phyloP scores from a whole-genome alignment of 2,113 vertebrate species.

The Corydoras sp. region DNA sequence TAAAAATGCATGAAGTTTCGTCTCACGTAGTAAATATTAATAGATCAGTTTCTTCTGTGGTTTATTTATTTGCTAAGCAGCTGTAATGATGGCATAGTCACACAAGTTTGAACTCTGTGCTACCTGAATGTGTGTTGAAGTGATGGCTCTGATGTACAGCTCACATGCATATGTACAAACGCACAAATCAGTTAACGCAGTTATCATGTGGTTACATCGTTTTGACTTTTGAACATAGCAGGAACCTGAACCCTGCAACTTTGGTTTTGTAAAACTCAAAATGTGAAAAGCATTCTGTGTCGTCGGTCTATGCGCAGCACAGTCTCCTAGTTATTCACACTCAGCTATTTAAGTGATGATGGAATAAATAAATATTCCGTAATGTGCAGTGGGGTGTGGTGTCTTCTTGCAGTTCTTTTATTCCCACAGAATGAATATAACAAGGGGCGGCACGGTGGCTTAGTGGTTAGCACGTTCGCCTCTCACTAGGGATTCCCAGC shows the following conservation, averaged over 20 bases:
- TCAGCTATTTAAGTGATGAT: slow-evolving; percentile 96
- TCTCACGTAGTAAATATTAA: slow-evolving; percentile 75
- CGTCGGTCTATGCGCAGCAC: slow-evolving; percentile 80
- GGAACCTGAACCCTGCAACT: slow-evolving; percentile 77
- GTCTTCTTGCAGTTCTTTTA: background rate
- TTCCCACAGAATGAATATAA: background rate
- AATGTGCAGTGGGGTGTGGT: slow-evolving; percentile 55
- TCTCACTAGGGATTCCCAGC: no score
- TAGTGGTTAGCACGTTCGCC: no score
- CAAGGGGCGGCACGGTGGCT: no score
- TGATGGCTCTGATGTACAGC: slow-evolving; percentile 71
- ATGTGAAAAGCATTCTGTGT: slow-evolving; percentile 93
- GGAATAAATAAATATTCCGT: slow-evolving; percentile 97
- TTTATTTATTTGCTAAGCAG: slow-evolving; percentile 60
- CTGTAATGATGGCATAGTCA: slow-evolving; percentile 47
- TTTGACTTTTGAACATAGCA: slow-evolving; percentile 85
- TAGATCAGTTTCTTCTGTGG: slow-evolving; percentile 68
- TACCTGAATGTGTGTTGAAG: slow-evolving; percentile 32
- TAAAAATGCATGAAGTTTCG: slow-evolving; percentile 95
- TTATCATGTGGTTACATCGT: slow-evolving; percentile 70
- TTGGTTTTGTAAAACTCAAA: slow-evolving; percentile 92
- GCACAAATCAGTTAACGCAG: slow-evolving; percentile 71
- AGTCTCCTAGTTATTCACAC: slow-evolving; percentile 96
- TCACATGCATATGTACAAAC: slow-evolving; percentile 41
- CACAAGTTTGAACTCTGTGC: no score